phyloP scores from a whole-genome alignment of 2,113 vertebrate species.

The Malurus melanocephalus region DNA sequence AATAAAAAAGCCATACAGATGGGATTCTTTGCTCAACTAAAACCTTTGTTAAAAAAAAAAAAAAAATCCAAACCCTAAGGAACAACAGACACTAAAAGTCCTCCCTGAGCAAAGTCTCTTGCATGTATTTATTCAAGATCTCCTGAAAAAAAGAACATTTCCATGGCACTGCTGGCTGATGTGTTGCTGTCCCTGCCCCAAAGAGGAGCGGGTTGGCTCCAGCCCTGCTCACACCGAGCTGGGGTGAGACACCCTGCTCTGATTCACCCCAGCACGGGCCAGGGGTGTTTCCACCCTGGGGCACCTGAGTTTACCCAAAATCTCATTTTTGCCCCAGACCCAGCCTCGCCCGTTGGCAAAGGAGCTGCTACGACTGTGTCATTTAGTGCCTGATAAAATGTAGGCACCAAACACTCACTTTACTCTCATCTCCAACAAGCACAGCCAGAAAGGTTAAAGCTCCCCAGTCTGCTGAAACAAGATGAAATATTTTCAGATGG shows the following conservation, averaged over 20 bases:
- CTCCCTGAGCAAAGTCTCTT: background rate
- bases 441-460: slow-evolving; percentile 27
- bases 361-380: fast-evolving
- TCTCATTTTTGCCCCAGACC: background rate
- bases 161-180: background rate
- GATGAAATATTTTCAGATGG: slow-evolving; percentile 56
- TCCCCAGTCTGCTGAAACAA: slow-evolving; percentile 34
- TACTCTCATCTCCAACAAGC: background rate
- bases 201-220: background rate
- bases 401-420: background rate
- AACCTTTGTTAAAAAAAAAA: slow-evolving; percentile 41
- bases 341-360: fast-evolving
- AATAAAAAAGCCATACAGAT: slow-evolving; percentile 58
- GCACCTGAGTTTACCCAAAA: background rate
- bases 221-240: background rate
- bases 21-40: slow-evolving; percentile 48
- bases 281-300: background rate
- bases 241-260: background rate
- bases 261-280: fast-evolving
- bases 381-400: background rate
- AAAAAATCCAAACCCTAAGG: background rate
- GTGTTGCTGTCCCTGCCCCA: background rate
- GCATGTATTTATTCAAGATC: background rate
- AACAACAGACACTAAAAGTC: slow-evolving; percentile 1
- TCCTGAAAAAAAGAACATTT: background rate